Evolutionary conservation across 2,113 vertebrate genomes (phyloP).

Genomic region (Lontra canadensis): DNA sequence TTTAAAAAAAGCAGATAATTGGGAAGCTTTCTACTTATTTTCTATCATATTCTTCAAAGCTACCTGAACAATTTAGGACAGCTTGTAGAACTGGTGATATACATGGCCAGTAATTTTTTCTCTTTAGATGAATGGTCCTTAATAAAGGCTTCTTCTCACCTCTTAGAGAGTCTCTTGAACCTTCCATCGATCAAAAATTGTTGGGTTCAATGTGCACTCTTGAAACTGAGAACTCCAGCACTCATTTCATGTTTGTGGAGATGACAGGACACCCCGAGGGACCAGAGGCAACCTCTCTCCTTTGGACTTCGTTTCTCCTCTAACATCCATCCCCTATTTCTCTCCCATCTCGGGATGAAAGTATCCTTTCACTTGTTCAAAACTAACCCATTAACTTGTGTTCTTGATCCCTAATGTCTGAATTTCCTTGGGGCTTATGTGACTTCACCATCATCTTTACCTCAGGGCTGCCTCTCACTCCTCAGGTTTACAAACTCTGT

Average conservation of each 20-base stretch:
- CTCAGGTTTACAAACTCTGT: background rate
- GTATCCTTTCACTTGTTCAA: background rate
- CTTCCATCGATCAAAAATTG: background rate
- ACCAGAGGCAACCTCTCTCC: background rate
- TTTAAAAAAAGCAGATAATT: constrained; percentile 4
- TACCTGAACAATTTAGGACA: background rate
- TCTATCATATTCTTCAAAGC: background rate
- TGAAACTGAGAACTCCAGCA: background rate
- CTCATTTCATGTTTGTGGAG: background rate
- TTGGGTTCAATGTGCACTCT: background rate
- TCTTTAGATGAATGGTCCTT: background rate
- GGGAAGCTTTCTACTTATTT: background rate
- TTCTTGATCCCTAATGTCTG: background rate
- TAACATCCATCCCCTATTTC: background rate
- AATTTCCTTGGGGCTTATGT: background rate
- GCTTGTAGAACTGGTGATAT: background rate
- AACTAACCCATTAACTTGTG: background rate
- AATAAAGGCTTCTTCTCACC: background rate
- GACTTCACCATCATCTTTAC: background rate
- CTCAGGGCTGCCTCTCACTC: background rate
- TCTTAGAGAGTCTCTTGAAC: background rate
- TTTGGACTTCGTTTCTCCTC: background rate
- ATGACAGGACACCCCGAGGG: background rate
- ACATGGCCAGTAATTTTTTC: background rate
- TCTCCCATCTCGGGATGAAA: background rate